Percentiles rank a stretch among this genome's conserved stretches.
phyloP scores from a whole-genome alignment of 2,888 invertebrate species.

The Caenorhabditis sp. region DNA sequence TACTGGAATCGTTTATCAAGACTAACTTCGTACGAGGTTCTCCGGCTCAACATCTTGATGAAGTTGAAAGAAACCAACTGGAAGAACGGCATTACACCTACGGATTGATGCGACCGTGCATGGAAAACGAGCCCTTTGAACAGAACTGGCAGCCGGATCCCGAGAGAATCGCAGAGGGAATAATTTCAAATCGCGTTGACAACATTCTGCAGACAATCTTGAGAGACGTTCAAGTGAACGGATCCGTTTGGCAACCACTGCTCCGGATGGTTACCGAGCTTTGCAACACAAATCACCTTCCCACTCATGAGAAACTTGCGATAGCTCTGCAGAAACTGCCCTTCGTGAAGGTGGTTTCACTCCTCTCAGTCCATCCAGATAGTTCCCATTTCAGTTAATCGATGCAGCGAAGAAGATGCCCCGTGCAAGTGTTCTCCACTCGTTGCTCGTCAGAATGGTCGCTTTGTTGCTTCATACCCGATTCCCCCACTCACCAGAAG shows the following conservation, averaged over 20 bases:
- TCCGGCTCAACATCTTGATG: constrained; percentile 37
- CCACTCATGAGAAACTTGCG: constrained; percentile 63
- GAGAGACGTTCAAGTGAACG: constrained; percentile 30
- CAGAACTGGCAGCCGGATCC: constrained; percentile 57
- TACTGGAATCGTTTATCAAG: constrained; percentile 35
- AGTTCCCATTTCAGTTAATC: constrained; percentile 57
- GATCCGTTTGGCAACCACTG: constrained; percentile 62
- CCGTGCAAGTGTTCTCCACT: constrained; percentile 61
- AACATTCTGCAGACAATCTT: constrained; percentile 41
- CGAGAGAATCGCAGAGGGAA: constrained; percentile 61
- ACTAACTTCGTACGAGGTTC: constrained; percentile 31
- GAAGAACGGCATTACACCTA: constrained; percentile 32
- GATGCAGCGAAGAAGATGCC: constrained; percentile 56
- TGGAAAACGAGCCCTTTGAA: constrained; percentile 24
- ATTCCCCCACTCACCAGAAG: constrained; percentile 6
- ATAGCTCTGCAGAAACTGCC: constrained; percentile 56
- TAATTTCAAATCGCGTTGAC: constrained; percentile 39
- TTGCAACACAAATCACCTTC: constrained; percentile 64
- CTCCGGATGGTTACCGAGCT: constrained; percentile 63
- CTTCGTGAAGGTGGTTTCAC: constrained; percentile 50
- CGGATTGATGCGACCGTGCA: constrained; percentile 15
- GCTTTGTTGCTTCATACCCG: constrained; percentile 57
- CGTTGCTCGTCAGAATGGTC: constrained; percentile 61
- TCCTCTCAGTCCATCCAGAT: not conserved
- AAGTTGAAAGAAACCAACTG: constrained; percentile 19